Percentiles rank a stretch among this genome's conserved stretches.
phyloP scores from a whole-genome alignment of 2,888 invertebrate species.

The Abscondita cerata region DNA sequence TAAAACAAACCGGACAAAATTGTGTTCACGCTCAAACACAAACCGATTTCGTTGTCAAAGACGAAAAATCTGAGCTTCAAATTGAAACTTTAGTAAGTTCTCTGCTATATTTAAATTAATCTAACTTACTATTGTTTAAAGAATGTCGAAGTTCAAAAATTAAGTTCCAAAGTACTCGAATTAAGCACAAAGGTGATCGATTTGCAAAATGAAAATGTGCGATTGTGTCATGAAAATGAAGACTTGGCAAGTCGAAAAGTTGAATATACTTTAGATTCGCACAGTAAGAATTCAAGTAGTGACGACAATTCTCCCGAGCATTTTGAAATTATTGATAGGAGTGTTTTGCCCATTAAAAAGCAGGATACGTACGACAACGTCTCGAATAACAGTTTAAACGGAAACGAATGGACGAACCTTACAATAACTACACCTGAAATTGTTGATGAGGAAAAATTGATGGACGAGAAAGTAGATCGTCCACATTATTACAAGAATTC shows the following conservation, averaged over 20 bases:
- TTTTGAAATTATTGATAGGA: constrained; percentile 68
- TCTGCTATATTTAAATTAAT: constrained; percentile 19
- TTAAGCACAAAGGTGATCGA: constrained; percentile 53
- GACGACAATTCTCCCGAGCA: constrained; percentile 68
- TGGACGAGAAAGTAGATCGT: not conserved
- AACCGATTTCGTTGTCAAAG: constrained; percentile 54
- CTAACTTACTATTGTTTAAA: constrained; percentile 20
- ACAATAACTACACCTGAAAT: constrained; percentile 24
- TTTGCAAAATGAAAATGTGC: constrained; percentile 57
- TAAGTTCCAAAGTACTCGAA: constrained; percentile 54
- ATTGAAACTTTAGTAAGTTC: constrained; percentile 14
- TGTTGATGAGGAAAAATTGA: constrained; percentile 18
- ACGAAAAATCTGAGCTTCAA: constrained; percentile 11
- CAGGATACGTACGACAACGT: constrained; percentile 51
- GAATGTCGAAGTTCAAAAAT: constrained; percentile 34
- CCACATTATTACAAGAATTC: constrained; percentile 13
- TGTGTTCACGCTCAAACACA: constrained; percentile 57
- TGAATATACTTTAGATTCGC: constrained; percentile 20
- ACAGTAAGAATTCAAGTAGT: constrained; percentile 51
- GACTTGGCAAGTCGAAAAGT: constrained; percentile 34
- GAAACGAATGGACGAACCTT: constrained; percentile 59
- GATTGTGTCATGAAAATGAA: constrained; percentile 51
- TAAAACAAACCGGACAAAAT: constrained; percentile 60
- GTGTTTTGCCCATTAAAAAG: constrained; percentile 37
- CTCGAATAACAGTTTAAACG: constrained; percentile 53